These are phyloP conservation scores for Salminus brasiliensis DNA, from an alignment of 2,113 vertebrate genomes.

Conservation along the genomic window DNA sequence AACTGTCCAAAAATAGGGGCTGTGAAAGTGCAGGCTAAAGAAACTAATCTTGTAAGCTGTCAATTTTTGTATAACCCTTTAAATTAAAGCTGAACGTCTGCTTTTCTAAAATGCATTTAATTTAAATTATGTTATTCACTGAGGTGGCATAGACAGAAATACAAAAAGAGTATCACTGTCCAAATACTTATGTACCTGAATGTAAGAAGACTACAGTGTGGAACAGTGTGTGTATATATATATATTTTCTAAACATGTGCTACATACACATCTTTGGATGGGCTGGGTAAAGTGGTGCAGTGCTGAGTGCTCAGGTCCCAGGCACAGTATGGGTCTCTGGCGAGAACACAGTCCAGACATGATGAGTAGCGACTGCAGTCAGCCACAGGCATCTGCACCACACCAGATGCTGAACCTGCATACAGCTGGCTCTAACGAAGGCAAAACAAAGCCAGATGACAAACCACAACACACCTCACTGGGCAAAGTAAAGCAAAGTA, in stretches of 20 bases:
- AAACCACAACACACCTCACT: background rate
- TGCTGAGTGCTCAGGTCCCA: constrained; percentile 59
- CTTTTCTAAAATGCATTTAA: no score
- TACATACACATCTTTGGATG: background rate
- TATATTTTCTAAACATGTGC: background rate
- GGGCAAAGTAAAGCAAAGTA: background rate
- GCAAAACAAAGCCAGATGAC: background rate
- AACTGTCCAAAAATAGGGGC: no score
- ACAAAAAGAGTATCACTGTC: background rate
- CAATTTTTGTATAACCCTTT: no score
- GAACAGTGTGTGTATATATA: no score
- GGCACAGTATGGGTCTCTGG: constrained; percentile 78
- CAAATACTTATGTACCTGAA: no score
- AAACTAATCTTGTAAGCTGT: no score
- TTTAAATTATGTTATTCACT: no score
- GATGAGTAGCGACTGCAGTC: constrained; percentile 66
- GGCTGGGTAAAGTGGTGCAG: constrained; percentile 56
- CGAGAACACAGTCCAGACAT: constrained; percentile 77
- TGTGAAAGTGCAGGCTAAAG: no score
- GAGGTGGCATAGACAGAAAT: no score
- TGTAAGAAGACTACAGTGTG: no score
- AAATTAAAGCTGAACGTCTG: no score
- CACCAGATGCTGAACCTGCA: constrained; percentile 67
- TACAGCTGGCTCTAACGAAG: constrained; percentile 71
- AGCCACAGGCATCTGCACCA: constrained; percentile 73